phyloP scores from a whole-genome alignment of 64 coral and sea anemone genomes.

The Pocillopora damicornis region DNA sequence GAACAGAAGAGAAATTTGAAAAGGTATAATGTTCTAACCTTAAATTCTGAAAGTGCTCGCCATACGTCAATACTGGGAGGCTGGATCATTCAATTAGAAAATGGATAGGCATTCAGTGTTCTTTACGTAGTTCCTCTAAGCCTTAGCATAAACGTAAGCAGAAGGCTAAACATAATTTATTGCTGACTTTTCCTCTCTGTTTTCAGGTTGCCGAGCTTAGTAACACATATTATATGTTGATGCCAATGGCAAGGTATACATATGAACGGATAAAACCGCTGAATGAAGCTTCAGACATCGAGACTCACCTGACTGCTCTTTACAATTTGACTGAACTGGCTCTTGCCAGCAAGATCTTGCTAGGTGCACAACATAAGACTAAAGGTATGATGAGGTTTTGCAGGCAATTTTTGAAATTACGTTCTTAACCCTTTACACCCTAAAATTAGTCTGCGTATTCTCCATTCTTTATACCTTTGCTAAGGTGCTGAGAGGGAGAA shows the following conservation, averaged over 20 bases:
- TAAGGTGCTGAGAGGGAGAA: too few relatives aligned
- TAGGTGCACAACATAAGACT: constrained; percentile 66
- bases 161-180: too few relatives aligned
- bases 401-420: too few relatives aligned
- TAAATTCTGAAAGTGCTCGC: too few relatives aligned
- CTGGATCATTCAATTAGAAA: too few relatives aligned
- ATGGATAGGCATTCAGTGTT: too few relatives aligned
- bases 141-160: too few relatives aligned
- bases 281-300: constrained; percentile 32
- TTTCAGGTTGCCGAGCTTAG: constrained; percentile 78
- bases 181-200: not conserved
- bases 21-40: constrained; percentile 32
- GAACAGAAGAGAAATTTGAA: constrained; percentile 72
- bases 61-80: too few relatives aligned
- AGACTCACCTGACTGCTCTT: constrained; percentile 42
- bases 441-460: too few relatives aligned
- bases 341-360: constrained; percentile 63
- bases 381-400: constrained; percentile 50
- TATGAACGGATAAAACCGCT: constrained; percentile 75
- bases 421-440: too few relatives aligned
- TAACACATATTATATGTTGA: constrained; percentile 84
- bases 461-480: too few relatives aligned
- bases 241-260: constrained; percentile 61
- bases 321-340: constrained; percentile 67
- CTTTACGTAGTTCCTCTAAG: too few relatives aligned